These are phyloP conservation scores for Bruchidius siliquastri DNA, from an alignment of 2,888 invertebrate genomes.

Conservation along the genomic window DNA sequence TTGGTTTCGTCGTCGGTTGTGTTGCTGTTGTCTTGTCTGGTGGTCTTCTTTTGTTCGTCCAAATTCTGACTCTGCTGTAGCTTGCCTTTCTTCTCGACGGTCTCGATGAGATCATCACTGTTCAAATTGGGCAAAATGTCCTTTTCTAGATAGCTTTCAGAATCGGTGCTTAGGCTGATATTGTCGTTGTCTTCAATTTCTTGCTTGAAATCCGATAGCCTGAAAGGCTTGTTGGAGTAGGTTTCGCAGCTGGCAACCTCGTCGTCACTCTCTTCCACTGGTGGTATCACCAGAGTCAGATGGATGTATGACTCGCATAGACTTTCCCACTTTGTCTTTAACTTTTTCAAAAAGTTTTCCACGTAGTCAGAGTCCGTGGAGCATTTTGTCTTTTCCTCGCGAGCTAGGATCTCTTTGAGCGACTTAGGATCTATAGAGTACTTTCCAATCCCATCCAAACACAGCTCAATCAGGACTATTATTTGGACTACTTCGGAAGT, in stretches of 20 bases:
- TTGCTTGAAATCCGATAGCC: slow-evolving; percentile 55
- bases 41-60: slow-evolving; percentile 24
- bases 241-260: slow-evolving; percentile 12
- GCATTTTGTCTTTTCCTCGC: slow-evolving; percentile 42
- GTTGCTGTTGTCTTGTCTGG: slow-evolving; percentile 18
- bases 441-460: slow-evolving; percentile 65
- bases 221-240: slow-evolving; percentile 41
- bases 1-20: slow-evolving; percentile 45
- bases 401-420: slow-evolving; percentile 55
- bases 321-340: slow-evolving; percentile 44
- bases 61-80: slow-evolving; percentile 29
- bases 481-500: slow-evolving; percentile 88
- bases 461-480: slow-evolving; percentile 80
- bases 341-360: slow-evolving; percentile 41
- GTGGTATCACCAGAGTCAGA: slow-evolving; percentile 41
- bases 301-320: slow-evolving; percentile 45
- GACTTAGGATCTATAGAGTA: slow-evolving; percentile 60
- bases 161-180: slow-evolving; percentile 41
- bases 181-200: slow-evolving; percentile 38
- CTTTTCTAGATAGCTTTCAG: slow-evolving; percentile 44
- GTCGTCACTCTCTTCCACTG: slow-evolving; percentile 27
- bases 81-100: slow-evolving; percentile 28
- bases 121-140: slow-evolving; percentile 43
- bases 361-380: slow-evolving; percentile 42
- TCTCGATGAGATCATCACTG: slow-evolving; percentile 40